Evolutionary conservation across 2,113 vertebrate species (phyloP).

Genomic region (Corythaixoides concolor): DNA sequence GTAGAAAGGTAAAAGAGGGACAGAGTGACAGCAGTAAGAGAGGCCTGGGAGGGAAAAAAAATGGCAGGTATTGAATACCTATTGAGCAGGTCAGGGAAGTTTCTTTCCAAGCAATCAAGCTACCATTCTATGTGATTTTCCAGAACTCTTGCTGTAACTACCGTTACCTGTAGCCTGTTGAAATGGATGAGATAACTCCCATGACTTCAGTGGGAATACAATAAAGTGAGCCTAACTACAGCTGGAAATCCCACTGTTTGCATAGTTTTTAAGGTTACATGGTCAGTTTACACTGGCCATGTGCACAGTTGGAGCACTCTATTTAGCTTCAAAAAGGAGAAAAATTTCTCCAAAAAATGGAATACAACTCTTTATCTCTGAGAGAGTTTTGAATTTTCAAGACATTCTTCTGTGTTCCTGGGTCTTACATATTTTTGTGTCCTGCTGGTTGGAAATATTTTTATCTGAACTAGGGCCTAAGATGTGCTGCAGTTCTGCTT

Average conservation of each 20-base stretch:
- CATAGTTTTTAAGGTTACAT: background rate
- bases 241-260: background rate
- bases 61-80: background rate
- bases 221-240: background rate
- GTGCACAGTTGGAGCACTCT: background rate
- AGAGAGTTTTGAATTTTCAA: background rate
- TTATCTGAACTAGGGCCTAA: background rate
- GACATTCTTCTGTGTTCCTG: background rate
- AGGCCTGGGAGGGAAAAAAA: background rate
- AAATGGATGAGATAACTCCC: background rate
- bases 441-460: background rate
- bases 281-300: background rate
- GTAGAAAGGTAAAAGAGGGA: background rate
- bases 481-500: background rate
- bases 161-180: background rate
- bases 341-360: background rate
- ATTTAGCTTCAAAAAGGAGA: background rate
- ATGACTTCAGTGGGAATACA: background rate
- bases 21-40: background rate
- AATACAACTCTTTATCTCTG: background rate
- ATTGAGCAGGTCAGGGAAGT: background rate
- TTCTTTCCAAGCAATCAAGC: background rate
- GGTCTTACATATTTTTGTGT: background rate
- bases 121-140: background rate
- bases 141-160: background rate